Evolutionary conservation across 2,797 vertebrate species (phyloP).

Genomic region (Acanthis flammea): DNA sequence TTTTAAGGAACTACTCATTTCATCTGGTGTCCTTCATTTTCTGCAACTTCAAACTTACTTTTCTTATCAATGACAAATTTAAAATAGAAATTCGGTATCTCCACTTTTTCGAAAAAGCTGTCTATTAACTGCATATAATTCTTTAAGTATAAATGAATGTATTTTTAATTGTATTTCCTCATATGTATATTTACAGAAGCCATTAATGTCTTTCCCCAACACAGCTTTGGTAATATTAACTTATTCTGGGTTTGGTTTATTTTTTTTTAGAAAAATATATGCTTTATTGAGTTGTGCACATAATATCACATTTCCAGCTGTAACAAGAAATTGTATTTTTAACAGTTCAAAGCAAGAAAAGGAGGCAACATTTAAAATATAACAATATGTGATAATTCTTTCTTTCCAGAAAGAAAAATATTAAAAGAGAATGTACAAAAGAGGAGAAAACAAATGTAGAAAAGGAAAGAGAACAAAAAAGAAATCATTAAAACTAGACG

Average conservation of each 20-base stretch:
- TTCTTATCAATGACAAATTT: background rate
- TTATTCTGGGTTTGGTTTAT: background rate
- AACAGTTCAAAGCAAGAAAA: conserved; percentile 38
- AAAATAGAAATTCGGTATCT: background rate
- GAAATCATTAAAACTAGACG: background rate
- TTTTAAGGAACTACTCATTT: background rate
- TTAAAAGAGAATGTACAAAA: background rate
- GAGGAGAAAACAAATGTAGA: background rate
- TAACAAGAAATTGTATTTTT: conserved; percentile 30
- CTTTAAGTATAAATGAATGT: background rate
- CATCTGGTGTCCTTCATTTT: background rate
- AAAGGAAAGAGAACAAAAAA: background rate
- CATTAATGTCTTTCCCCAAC: background rate
- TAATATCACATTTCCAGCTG: conserved; percentile 25
- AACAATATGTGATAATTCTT: background rate
- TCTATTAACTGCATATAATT: background rate
- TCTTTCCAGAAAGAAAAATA: background rate
- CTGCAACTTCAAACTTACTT: background rate
- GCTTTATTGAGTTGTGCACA: conserved; percentile 45
- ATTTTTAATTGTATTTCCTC: background rate
- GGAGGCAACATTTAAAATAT: background rate
- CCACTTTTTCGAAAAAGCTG: background rate
- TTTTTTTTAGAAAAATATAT: conserved; percentile 45
- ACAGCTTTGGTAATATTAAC: background rate
- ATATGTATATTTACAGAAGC: background rate